These are phyloP conservation scores for Morone chrysops DNA, from an alignment of 2,113 vertebrate genomes.

Conservation along the genomic window DNA sequence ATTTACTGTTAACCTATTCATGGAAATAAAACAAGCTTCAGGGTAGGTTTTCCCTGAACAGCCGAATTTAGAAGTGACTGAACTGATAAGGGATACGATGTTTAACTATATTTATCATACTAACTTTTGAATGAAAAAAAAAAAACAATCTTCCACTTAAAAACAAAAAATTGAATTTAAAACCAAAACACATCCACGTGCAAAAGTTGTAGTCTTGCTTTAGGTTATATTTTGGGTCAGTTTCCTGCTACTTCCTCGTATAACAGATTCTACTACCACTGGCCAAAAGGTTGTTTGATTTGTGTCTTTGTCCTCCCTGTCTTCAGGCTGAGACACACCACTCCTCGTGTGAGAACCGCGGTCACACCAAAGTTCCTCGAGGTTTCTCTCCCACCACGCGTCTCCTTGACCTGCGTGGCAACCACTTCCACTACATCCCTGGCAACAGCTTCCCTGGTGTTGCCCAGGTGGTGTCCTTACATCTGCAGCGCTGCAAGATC, in stretches of 20 bases:
- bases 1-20: background rate
- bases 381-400: slow-evolving; percentile 86
- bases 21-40: background rate
- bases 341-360: slow-evolving; percentile 86
- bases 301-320: background rate
- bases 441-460: slow-evolving; percentile 85
- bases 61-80: background rate
- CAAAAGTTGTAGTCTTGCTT: too few species aligned
- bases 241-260: too few species aligned
- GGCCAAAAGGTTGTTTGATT: background rate
- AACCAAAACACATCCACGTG: too few species aligned
- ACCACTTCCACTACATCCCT: slow-evolving; percentile 86
- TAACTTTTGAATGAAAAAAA: too few species aligned
- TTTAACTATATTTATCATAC: too few species aligned
- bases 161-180: too few species aligned
- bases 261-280: too few species aligned
- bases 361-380: slow-evolving; percentile 86
- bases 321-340: slow-evolving; percentile 83
- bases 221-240: too few species aligned
- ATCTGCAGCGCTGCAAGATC: slow-evolving; percentile 91
- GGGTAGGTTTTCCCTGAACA: background rate
- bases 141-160: too few species aligned
- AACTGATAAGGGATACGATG: background rate
- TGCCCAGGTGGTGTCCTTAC: slow-evolving; percentile 88
- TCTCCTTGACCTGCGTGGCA: slow-evolving; percentile 90